Evolutionary conservation across 1,140 invertebrate genomes (phyloP), one percentile per base, ranked within the genome.

Genomic region (Drosophila nigrodunni): DNA sequence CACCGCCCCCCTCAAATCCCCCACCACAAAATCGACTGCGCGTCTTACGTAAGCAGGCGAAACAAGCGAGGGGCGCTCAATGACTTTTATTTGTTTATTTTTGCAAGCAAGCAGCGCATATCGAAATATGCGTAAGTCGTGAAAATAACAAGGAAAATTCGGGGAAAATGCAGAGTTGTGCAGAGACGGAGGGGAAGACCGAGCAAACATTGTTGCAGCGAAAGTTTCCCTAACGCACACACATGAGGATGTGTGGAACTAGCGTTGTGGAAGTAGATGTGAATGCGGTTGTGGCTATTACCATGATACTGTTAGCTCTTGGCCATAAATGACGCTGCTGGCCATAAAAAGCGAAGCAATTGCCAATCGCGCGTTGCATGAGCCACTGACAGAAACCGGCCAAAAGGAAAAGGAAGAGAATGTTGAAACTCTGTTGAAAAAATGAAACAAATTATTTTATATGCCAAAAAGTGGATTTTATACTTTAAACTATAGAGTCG

Each of bases 71-170:
- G 72, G 66, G 57, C 15, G 37, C 66, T 37, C 37, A 34, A 62
- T 50, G 52, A 58, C 66, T 70, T 72, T 74, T 74, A 70, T 74
- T 58, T 74, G 72, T 69, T 62, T 70, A 60, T 69, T 74, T 68
- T 68, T 41, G 65, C 57, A 37, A 37, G 43, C 35, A 70, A 37
- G 43, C 35, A 70, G 58, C 37, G 59, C 58, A 70, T 41, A 70
- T 61, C 49, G 72, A 50, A 74, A 74, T 61, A 62, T 74, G 67
- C 72, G 72, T 74, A 55, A 60, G 69, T 57, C 15, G 30, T 61
- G 58, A 35, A 39, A 54, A 9, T 37, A 43, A 15, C 25, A 47
- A 35, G 18, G 34, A 37, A 57, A 41, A 30, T 15, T 41, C 4
- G 7, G 21, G 25, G 13, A 21, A 25, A 68, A 37, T 15, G 21